Evolutionary conservation across 1,140 invertebrate genomes (phyloP), one percentile per base, ranked within the genome.

Genomic region (Cephus cinctus): DNA sequence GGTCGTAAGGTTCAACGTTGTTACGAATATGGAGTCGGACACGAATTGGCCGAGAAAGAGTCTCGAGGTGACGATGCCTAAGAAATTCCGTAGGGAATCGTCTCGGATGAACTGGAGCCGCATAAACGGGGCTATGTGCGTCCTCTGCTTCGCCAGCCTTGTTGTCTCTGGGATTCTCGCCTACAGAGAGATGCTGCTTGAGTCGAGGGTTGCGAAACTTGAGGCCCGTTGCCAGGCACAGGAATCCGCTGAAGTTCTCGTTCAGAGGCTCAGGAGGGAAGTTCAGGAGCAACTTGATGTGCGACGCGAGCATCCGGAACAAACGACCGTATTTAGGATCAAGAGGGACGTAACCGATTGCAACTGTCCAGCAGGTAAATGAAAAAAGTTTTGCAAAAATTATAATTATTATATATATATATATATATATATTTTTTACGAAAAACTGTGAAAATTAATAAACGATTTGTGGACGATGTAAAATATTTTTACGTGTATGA

Each of bases 141-240:
- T 57, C 42, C 54, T 77, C 44, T 77, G 75, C 52, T 31, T 76
- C n/a, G 53, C 52, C 45, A 70, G 72, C 48, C 42, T 76, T 25
- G 56, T 52, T 6, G 54, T 73, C 40, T 73, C 65, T 41, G 66
- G 59, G 19, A 50, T 75, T 34, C 64, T 76, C 18, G 56, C 51
- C 12, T 76, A 72, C 50, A 59, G 70, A 47, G 65, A 73, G 45
- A 44, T 68, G 5, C 41, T 56, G 4, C 57, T 77, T 16, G 75
- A 76, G 40, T 51, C 65, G 40, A 60, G 73, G 32, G 67, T 77
- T 49, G 54, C 61, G 2, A 62, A 43, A 43, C 50, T 77, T 22
- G 75, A 77, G 43, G 42, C 49, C 2, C 54, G 57, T 16, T 63
- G 52, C 31, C 46, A 51, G 15, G 25, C 47, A 30, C 54, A 54